Evolutionary conservation across 2,888 invertebrate species (phyloP).

Genomic region (Pristionchus mayeri): DNA sequence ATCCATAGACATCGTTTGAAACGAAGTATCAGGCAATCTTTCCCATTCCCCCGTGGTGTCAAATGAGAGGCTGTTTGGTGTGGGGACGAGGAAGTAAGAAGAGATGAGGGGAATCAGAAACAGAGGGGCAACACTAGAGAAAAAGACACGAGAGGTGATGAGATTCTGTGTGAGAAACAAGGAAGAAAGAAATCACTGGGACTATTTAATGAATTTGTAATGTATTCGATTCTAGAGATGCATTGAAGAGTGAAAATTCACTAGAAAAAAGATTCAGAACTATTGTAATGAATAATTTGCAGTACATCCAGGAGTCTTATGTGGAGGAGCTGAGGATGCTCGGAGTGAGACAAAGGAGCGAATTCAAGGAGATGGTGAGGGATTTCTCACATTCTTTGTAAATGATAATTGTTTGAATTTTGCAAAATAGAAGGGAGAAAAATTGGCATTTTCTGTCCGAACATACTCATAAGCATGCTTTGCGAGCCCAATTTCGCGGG

Average conservation of each 20-base stretch:
- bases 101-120: conserved; percentile 33
- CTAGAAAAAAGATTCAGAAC: background rate
- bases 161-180: background rate
- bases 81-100: background rate
- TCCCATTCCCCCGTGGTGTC: background rate
- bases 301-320: conserved; percentile 42
- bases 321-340: conserved; percentile 42
- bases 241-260: background rate
- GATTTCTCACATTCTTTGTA: no score
- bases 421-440: background rate
- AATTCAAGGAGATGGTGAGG: conserved; percentile 47
- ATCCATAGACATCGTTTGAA: no score
- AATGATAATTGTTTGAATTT: background rate
- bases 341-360: conserved; percentile 35
- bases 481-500: no score
- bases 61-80: background rate
- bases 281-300: background rate
- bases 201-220: no score
- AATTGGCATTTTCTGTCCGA: background rate
- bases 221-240: no score
- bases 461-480: background rate
- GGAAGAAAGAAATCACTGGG: no score
- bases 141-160: background rate
- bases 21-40: no score
- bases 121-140: background rate